These are phyloP conservation scores for Austrolebias charrua DNA, from an alignment of 2,797 vertebrate genomes.

Conservation along the genomic window DNA sequence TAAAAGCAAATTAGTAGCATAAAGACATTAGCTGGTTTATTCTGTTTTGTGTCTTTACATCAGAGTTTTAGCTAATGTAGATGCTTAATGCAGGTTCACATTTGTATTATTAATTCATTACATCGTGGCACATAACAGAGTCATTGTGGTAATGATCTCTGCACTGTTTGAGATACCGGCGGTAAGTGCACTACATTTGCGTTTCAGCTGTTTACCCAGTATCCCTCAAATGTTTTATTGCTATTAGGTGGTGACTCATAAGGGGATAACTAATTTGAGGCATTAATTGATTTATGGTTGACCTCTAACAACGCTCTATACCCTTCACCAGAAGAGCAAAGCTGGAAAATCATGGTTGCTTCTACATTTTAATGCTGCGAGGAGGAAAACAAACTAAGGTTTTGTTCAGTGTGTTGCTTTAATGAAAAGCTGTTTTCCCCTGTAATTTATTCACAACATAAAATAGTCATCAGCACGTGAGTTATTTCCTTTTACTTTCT, in stretches of 20 bases:
- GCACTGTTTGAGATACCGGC: conserved; percentile 19
- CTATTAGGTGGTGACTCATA: conserved; percentile 34
- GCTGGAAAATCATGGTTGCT: conserved; percentile 31
- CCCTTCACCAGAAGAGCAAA: conserved; percentile 51
- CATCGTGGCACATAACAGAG: conserved; percentile 20
- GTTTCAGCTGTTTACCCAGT: conserved; percentile 41
- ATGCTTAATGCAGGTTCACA: conserved; percentile 14
- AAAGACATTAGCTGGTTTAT: not conserved
- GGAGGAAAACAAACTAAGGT: not conserved
- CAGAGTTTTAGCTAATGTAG: not conserved
- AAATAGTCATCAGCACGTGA: conserved; percentile 7
- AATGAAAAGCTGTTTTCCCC: not conserved
- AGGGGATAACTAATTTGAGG: conserved; percentile 53
- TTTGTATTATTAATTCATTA: conserved; percentile 21
- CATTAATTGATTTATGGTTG: conserved; percentile 61
- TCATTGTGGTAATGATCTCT: conserved; percentile 37
- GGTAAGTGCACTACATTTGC: conserved; percentile 39
- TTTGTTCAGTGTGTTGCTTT: conserved; percentile 14
- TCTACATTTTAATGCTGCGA: conserved; percentile 23
- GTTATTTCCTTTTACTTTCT: not conserved
- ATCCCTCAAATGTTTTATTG: conserved; percentile 43
- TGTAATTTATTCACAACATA: conserved; percentile 9
- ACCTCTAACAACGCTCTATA: conserved; percentile 35
- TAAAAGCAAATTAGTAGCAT: conserved; percentile 7
- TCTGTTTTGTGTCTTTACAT: not conserved